Evolutionary conservation across 2,888 invertebrate genomes (phyloP).

Genomic region (Athrips mouffetella): DNA sequence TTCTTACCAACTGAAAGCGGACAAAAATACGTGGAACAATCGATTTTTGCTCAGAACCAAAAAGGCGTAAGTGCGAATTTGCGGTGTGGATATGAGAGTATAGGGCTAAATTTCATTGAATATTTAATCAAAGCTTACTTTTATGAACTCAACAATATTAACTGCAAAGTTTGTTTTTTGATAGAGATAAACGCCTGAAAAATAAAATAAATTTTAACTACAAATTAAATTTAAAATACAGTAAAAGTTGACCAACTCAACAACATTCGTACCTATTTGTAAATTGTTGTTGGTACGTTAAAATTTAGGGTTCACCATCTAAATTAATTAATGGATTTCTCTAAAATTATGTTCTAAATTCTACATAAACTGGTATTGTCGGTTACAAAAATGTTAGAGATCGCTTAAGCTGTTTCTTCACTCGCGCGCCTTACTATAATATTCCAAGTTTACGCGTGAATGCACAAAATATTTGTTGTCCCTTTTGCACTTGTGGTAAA

Average conservation of each 20-base stretch:
- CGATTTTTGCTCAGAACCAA: constrained; percentile 51
- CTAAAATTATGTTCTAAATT: too few species aligned
- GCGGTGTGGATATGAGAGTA: not conserved
- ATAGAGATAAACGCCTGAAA: too few species aligned
- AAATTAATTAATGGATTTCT: too few species aligned
- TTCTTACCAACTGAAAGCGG: constrained; percentile 76
- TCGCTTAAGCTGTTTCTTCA: constrained; percentile 60
- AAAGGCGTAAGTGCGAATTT: constrained; percentile 54
- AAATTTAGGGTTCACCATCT: too few species aligned
- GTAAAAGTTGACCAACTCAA: too few species aligned
- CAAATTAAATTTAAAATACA: too few species aligned
- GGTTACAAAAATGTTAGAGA: too few species aligned
- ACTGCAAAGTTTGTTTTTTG: not conserved
- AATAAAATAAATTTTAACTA: too few species aligned
- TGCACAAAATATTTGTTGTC: constrained; percentile 72
- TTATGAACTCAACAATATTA: not conserved
- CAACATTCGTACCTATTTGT: too few species aligned
- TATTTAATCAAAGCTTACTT: not conserved
- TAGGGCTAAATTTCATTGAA: not conserved
- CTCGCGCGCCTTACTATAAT: constrained; percentile 52
- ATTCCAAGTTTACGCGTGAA: constrained; percentile 73
- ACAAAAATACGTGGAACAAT: constrained; percentile 78
- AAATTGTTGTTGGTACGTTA: too few species aligned
- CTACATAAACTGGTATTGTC: too few species aligned
- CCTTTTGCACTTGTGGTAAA: constrained; percentile 55